Percentiles rank a stretch among this genome's conserved stretches.
Conservation (phyloP, 2,888 invertebrate species). For the Alentia gelatinosa region DNA sequence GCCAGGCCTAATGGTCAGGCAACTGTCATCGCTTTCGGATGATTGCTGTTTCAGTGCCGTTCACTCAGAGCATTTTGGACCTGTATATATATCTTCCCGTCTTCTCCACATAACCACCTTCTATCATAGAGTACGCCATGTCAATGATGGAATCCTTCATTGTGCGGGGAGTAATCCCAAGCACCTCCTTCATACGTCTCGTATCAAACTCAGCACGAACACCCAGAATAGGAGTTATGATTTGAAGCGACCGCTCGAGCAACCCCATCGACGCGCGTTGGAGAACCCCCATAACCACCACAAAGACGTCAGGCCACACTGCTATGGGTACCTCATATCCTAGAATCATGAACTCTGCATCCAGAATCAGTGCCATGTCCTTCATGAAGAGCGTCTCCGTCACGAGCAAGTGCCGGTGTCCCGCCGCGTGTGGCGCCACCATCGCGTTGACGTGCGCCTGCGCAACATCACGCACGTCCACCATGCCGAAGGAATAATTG, state of each 20-base stretch:
- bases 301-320: conserved; percentile 79
- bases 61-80: not conserved
- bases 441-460: conserved; percentile 63
- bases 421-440: conserved; percentile 56
- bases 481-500: conserved; percentile 81
- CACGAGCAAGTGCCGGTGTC: conserved; percentile 80
- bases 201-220: conserved; percentile 69
- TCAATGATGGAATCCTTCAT: conserved; percentile 81
- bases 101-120: conserved; percentile 81
- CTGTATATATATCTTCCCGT: conserved; percentile 73
- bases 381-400: conserved; percentile 81
- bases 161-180: conserved; percentile 81
- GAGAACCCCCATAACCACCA: conserved; percentile 80
- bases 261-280: conserved; percentile 76
- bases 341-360: conserved; percentile 79
- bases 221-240: conserved; percentile 45
- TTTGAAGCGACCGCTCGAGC: too few species aligned
- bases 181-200: conserved; percentile 80
- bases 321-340: conserved; percentile 80
- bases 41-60: too few species aligned
- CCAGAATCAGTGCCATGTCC: conserved; percentile 80
- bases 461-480: conserved; percentile 83
- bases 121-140: conserved; percentile 82
- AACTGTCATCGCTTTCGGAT: too few species aligned
- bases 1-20: too few species aligned